phyloP scores from a whole-genome alignment of 2,797 vertebrate species.

The Labeo calbasu region DNA sequence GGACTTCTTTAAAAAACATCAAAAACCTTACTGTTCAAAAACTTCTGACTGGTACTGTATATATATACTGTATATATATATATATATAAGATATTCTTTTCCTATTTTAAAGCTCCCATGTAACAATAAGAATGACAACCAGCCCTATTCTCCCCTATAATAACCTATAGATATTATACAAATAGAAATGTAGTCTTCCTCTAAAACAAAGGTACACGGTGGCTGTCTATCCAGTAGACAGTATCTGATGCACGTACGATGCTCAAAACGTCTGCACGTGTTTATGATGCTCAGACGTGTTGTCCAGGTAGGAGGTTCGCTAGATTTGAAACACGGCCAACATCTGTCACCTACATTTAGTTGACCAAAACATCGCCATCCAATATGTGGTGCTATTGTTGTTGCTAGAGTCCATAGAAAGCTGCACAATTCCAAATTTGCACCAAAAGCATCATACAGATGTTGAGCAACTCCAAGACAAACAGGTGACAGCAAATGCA shows the following conservation, averaged over 20 bases:
- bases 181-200: not conserved
- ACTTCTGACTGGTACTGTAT: too few species aligned
- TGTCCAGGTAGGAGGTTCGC: not conserved
- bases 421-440: too few species aligned
- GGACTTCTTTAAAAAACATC: too few species aligned
- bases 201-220: not conserved
- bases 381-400: not conserved
- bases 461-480: not conserved
- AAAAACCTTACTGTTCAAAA: too few species aligned
- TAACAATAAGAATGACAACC: not conserved
- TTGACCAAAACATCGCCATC: slow-evolving; percentile 11
- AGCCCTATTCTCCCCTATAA: not conserved
- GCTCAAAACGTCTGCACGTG: slow-evolving; percentile 4
- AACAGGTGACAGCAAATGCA: not conserved
- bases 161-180: too few species aligned
- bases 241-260: not conserved
- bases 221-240: not conserved
- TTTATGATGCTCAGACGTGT: not conserved
- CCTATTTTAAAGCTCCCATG: not conserved
- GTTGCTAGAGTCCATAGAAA: not conserved
- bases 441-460: not conserved
- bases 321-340: not conserved
- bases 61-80: too few species aligned
- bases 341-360: slow-evolving; percentile 13
- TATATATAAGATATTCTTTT: too few species aligned